Conservation (phyloP, 2,113 vertebrate species). For the Semnornis frantzii region DNA sequence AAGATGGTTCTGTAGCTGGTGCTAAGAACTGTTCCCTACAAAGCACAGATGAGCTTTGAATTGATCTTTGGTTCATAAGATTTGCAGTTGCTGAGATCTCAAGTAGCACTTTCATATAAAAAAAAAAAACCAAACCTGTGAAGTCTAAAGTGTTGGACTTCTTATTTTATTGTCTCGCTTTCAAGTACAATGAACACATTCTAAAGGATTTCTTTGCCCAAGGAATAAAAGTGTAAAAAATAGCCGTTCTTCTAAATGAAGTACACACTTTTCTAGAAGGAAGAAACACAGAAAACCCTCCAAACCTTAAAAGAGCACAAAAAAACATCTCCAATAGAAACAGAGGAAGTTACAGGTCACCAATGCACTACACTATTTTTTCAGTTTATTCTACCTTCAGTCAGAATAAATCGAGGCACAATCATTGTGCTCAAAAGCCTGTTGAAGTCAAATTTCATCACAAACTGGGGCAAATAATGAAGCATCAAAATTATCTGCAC, state of each 20-base stretch:
- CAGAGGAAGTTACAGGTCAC: neutral
- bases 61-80: neutral
- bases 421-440: neutral
- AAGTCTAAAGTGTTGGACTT: neutral
- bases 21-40: neutral
- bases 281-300: no score
- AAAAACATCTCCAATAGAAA: neutral
- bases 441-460: neutral
- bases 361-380: neutral
- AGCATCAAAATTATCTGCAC: neutral
- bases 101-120: neutral
- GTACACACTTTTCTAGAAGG: neutral
- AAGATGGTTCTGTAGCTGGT: neutral
- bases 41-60: neutral
- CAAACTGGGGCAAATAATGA: neutral
- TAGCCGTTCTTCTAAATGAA: neutral
- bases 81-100: neutral
- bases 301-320: no score
- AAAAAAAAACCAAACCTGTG: neutral
- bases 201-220: neutral
- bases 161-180: neutral
- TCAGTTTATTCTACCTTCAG: neutral
- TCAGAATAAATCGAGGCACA: neutral
- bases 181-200: neutral
- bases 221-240: neutral